phyloP scores from a whole-genome alignment of 2,888 invertebrate genomes.

The Nephrotoma appendiculata region DNA sequence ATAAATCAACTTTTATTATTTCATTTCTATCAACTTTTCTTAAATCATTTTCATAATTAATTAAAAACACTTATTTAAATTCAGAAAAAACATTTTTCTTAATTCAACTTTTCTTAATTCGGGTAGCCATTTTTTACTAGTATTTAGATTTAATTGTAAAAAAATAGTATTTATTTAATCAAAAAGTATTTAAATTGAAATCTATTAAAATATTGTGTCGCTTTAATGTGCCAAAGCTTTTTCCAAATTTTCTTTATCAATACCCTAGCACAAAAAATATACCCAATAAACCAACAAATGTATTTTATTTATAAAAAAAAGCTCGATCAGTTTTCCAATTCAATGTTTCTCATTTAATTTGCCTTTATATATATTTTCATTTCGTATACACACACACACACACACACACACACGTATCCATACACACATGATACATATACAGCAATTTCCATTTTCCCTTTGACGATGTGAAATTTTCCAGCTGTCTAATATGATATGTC shows the following conservation, averaged over 20 bases:
- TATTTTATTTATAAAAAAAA: not conserved
- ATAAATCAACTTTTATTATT: too few relatives aligned
- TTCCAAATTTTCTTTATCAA: not conserved
- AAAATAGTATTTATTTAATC: too few relatives aligned
- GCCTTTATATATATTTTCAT: not conserved
- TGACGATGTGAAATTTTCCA: conserved; percentile 3
- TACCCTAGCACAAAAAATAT: not conserved
- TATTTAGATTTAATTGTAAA: too few relatives aligned
- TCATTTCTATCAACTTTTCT: too few relatives aligned
- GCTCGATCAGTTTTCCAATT: not conserved
- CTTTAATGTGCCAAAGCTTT: not conserved
- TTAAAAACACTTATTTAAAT: too few relatives aligned
- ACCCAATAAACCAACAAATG: not conserved
- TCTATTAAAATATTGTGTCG: not conserved
- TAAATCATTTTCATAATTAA: too few relatives aligned
- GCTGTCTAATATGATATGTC: conserved; percentile 2
- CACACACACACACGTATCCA: not conserved
- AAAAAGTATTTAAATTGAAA: too few relatives aligned
- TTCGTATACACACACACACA: not conserved
- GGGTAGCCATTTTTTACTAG: too few relatives aligned
- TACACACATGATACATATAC: not conserved
- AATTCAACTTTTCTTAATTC: too few relatives aligned
- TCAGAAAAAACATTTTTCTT: too few relatives aligned
- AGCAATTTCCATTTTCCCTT: not conserved
- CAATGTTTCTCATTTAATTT: not conserved